Base-by-base conservation (phyloP, 2,797 vertebrate genomes). In the Falco peregrinus region DNA sequence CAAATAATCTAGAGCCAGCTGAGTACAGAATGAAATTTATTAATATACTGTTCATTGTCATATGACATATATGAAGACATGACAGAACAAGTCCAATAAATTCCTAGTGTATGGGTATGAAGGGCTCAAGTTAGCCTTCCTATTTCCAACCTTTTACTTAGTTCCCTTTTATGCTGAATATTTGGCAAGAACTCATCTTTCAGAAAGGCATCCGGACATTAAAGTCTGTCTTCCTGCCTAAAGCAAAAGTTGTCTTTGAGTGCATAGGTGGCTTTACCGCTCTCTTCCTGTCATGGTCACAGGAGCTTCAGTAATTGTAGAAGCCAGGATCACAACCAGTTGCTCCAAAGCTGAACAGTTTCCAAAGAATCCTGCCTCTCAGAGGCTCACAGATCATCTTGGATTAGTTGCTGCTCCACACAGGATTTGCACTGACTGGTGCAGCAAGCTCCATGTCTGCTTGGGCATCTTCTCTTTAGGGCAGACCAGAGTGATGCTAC, bases 1-100 rank as follows among this genome's bases (percentile, higher is more conserved):
- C 21, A 41, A 73, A n/a, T 76, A 83, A 68, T 64, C 9, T 29
- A 33, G 15, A 29, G 15, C 7, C 11, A 81, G 24, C 2, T n/a
- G 20, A 57, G n/a, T 35, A 63, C 15, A 82, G 28, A 11, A 37
- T 70, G 16, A 77, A 84, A 43, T 94, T 71, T 90, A 59, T 63
- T 68, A 45, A 51, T 60, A 18, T 16, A 16, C 7, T 35, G 4
- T 54, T 93, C 5, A 13, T 35, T 90, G 16, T 65, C 20, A 11
- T 59, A 21, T 35, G 64, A 56, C 14, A 24, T 29, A 43, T 1
- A 2, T 0, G 0, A 70, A 94, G 56, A 69, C 16, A n/a, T 48
- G 21, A 16, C 41, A 73, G 28, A 84, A 29, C 29, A 47, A 15
- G 6, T 59, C 20, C 6, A 53, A 16, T 54, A 67, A 84, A 53